These are phyloP conservation scores for Diphyllodes magnificus DNA, from an alignment of 2,113 vertebrate genomes.

Conservation along the genomic window DNA sequence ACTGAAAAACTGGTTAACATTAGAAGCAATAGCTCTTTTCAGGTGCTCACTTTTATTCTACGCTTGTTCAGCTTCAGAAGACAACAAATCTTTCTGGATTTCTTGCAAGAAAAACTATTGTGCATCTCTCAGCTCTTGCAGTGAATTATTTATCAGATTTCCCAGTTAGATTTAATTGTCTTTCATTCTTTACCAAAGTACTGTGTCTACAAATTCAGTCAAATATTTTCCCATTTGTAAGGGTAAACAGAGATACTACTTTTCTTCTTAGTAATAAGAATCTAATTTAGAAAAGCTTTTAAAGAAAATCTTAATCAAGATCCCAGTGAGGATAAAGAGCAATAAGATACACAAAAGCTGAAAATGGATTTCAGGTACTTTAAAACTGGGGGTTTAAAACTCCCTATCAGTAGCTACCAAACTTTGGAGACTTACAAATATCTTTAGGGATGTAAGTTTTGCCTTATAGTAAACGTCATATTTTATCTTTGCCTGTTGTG, in stretches of 20 bases:
- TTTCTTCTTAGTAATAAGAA: background rate
- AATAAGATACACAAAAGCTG: background rate
- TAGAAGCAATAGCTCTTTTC: background rate
- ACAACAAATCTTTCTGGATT: background rate
- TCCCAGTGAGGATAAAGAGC: background rate
- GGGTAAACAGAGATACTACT: background rate
- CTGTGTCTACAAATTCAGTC: background rate
- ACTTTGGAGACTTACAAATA: background rate
- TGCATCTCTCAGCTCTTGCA: background rate
- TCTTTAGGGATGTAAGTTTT: background rate
- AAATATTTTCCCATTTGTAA: background rate
- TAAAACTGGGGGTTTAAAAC: background rate
- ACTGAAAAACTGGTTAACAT: background rate
- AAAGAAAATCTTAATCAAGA: background rate
- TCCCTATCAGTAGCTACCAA: background rate
- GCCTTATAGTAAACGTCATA: background rate
- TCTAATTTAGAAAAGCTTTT: background rate
- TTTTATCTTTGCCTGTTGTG: background rate
- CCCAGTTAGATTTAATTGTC: background rate
- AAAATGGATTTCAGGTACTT: background rate
- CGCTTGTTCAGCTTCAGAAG: background rate
- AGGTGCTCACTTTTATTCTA: background rate
- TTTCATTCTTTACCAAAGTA: background rate
- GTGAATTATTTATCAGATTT: background rate
- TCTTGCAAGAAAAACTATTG: background rate